Conservation (phyloP, 35 echinoderm and acorn worm genomes). For the Lytechinus variegatus region DNA sequence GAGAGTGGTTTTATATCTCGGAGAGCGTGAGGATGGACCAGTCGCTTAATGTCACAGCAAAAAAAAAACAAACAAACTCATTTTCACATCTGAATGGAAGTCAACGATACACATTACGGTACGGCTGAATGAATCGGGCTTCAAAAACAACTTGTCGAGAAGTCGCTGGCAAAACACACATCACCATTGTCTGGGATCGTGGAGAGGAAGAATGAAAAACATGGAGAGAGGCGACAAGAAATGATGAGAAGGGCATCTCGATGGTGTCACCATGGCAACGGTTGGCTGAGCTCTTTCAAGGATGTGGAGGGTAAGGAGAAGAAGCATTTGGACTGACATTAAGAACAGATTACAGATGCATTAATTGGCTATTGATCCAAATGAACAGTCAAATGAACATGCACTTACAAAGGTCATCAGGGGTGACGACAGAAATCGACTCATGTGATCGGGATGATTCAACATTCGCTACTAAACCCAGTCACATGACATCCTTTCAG, state of each 20-base stretch:
- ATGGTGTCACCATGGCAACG: background rate
- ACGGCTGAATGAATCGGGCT: background rate
- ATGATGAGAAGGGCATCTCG: background rate
- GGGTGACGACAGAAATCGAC: background rate
- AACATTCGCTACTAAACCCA: background rate
- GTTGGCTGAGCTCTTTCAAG: background rate
- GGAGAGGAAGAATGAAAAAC: background rate
- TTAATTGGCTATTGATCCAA: background rate
- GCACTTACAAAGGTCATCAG: background rate
- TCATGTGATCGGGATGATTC: background rate
- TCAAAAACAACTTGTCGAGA: background rate
- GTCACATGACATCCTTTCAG: background rate
- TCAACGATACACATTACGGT: background rate
- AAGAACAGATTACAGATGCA: slow-evolving; percentile 7
- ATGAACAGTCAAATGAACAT: background rate
- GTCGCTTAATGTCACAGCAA: background rate
- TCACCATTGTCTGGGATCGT: background rate
- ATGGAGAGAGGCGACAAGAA: background rate
- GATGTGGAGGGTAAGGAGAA: background rate
- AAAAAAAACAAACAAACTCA: background rate
- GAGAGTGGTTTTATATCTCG: background rate
- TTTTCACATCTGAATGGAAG: slow-evolving; percentile 23
- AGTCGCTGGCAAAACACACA: background rate
- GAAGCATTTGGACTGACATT: background rate
- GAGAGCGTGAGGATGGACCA: background rate